phyloP scores from a whole-genome alignment of 2,888 invertebrate genomes.

The Lasiommata megera region DNA sequence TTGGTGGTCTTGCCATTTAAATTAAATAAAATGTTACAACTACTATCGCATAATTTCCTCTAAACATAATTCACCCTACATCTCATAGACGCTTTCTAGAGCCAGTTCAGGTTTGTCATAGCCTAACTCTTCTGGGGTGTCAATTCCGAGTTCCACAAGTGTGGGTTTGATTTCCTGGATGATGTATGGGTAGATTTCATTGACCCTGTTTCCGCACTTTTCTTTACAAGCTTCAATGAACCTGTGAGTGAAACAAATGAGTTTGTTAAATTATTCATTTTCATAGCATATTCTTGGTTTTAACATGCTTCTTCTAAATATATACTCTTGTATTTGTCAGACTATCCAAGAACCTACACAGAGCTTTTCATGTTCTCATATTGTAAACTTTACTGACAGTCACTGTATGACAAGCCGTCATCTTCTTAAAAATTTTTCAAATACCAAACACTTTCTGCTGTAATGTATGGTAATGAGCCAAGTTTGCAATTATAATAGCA shows the following conservation, averaged over 20 bases:
- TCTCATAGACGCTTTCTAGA: constrained; percentile 86
- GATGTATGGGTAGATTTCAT: constrained; percentile 92
- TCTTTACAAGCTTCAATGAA: constrained; percentile 95
- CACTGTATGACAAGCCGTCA: no score
- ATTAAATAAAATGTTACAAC: constrained; percentile 67
- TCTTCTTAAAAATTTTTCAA: no score
- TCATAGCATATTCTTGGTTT: no score
- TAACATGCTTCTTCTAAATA: no score
- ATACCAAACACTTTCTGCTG: no score
- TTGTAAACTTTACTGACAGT: no score
- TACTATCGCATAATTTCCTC: constrained; percentile 67
- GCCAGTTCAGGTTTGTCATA: constrained; percentile 98
- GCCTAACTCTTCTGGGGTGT: constrained; percentile 96
- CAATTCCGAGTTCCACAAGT: constrained; percentile 94
- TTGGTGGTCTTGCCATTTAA: constrained; percentile 49
- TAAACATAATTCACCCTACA: constrained; percentile 65
- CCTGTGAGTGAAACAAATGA: constrained; percentile 63
- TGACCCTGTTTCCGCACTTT: constrained; percentile 89
- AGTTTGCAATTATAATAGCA: no score
- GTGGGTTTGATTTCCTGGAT: constrained; percentile 95
- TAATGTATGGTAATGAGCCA: no score
- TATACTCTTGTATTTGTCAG: no score
- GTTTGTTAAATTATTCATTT: background rate
- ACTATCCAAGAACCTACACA: no score
- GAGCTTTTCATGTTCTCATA: no score